These are phyloP conservation scores for Chaetodon auriga DNA, from an alignment of 2,113 vertebrate species.

Conservation along the genomic window DNA sequence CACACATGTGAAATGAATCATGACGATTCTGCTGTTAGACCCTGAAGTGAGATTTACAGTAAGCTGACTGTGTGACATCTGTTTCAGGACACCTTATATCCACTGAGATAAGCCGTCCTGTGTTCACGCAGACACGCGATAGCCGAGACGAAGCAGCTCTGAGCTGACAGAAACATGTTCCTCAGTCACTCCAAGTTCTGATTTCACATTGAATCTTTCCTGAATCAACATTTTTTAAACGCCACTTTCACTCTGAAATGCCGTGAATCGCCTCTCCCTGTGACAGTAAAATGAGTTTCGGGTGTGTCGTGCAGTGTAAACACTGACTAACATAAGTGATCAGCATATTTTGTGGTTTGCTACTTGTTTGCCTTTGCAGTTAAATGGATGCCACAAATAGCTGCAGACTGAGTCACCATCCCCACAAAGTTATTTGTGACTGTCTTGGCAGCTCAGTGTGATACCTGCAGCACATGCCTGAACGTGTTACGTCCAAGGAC, in stretches of 20 bases:
- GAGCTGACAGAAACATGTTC: conserved; percentile 44
- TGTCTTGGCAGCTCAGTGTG: conserved; percentile 42
- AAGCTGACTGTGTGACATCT: conserved; percentile 38
- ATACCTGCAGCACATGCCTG: conserved; percentile 30
- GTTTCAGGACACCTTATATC: conserved; percentile 41
- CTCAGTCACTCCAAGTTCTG: background rate
- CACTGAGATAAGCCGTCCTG: conserved; percentile 28
- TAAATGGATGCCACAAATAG: conserved; percentile 42
- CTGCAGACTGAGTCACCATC: conserved; percentile 45
- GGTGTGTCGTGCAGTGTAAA: conserved; percentile 28
- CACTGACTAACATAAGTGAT: conserved; percentile 27
- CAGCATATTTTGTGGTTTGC: conserved; percentile 42
- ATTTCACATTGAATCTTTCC: conserved; percentile 19
- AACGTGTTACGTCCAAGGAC: conserved; percentile 49
- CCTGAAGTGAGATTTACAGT: conserved; percentile 49
- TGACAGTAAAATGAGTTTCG: background rate
- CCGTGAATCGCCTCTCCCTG: background rate
- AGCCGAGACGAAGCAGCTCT: conserved; percentile 54
- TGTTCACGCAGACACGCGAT: conserved; percentile 34
- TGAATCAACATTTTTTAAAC: background rate
- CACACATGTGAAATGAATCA: conserved; percentile 45
- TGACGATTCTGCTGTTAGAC: background rate
- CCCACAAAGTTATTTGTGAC: conserved; percentile 48
- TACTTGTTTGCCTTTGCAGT: conserved; percentile 41
- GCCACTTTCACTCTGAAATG: background rate